phyloP scores from a whole-genome alignment of 2,888 invertebrate species.

The Tubulanus polymorphus region DNA sequence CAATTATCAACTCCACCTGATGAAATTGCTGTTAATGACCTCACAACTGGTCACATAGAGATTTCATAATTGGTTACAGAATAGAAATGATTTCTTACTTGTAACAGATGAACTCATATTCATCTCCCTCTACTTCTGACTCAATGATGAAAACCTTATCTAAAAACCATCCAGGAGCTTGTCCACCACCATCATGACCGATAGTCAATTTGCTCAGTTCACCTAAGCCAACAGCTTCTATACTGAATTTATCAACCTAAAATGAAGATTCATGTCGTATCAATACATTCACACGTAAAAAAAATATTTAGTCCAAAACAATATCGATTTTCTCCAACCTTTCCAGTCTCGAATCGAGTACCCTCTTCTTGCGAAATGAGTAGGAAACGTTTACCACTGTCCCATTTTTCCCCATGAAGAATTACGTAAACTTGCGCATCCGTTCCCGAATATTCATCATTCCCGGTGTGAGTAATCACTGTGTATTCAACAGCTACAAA shows the following conservation, averaged over 20 bases:
- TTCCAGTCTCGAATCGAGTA: not conserved
- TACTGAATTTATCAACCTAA: not conserved
- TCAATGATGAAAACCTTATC: not conserved
- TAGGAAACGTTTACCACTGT: not conserved
- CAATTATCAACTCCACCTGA: no score
- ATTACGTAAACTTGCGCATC: not conserved
- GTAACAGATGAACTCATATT: constrained; percentile 34
- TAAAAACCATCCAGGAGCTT: not conserved
- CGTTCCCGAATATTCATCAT: not conserved
- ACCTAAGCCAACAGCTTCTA: not conserved
- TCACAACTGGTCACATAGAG: no score
- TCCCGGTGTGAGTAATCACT: not conserved
- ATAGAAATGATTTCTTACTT: not conserved
- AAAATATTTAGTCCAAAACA: not conserved
- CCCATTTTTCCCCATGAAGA: not conserved
- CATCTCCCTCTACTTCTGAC: constrained; percentile 8
- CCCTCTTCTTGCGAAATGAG: not conserved
- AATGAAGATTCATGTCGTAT: not conserved
- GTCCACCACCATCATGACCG: not conserved
- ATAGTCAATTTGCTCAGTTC: not conserved
- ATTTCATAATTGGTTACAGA: no score
- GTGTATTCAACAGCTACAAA: not conserved
- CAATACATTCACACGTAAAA: no score
- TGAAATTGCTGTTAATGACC: no score
- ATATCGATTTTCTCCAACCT: not conserved